Evolutionary conservation across 2,888 invertebrate genomes (phyloP).

Genomic region (Latrodectus elegans): DNA sequence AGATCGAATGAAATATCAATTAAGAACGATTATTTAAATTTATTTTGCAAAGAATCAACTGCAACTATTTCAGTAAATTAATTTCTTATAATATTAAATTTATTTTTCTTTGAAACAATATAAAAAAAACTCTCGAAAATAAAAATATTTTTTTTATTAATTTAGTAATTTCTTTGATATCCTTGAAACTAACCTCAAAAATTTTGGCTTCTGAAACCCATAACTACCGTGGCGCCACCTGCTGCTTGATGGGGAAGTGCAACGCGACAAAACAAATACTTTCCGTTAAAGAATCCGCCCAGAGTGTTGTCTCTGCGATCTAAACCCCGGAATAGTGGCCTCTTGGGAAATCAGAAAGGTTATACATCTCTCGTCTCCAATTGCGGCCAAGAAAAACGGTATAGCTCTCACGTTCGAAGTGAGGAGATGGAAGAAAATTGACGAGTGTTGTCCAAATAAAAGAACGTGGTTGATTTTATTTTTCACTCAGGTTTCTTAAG

Average conservation of each 20-base stretch:
- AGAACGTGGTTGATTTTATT: neutral
- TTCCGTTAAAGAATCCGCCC: conserved; percentile 1
- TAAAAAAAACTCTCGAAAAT: too few species aligned
- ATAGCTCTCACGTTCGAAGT: conserved; percentile 12
- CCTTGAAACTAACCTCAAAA: too few species aligned
- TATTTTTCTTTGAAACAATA: too few species aligned
- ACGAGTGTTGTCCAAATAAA: conserved; percentile 48
- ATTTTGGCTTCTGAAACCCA: too few species aligned
- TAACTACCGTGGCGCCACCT: conserved; percentile 26
- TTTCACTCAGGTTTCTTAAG: too few species aligned
- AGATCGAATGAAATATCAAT: too few species aligned
- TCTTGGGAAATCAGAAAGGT: conserved; percentile 56
- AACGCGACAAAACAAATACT: conserved; percentile 16
- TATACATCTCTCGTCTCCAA: conserved; percentile 48
- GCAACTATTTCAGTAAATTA: too few species aligned
- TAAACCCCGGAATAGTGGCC: conserved; percentile 13
- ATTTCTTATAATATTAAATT: too few species aligned
- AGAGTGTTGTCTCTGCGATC: conserved; percentile 41
- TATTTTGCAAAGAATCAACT: too few species aligned
- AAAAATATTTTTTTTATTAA: too few species aligned
- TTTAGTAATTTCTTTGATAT: too few species aligned
- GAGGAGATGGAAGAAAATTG: conserved; percentile 25
- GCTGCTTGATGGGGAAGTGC: neutral
- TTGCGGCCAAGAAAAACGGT: conserved; percentile 37
- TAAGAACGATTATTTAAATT: too few species aligned